phyloP scores from a whole-genome alignment of 2,888 invertebrate species.

The Chrysolina oricalcia region DNA sequence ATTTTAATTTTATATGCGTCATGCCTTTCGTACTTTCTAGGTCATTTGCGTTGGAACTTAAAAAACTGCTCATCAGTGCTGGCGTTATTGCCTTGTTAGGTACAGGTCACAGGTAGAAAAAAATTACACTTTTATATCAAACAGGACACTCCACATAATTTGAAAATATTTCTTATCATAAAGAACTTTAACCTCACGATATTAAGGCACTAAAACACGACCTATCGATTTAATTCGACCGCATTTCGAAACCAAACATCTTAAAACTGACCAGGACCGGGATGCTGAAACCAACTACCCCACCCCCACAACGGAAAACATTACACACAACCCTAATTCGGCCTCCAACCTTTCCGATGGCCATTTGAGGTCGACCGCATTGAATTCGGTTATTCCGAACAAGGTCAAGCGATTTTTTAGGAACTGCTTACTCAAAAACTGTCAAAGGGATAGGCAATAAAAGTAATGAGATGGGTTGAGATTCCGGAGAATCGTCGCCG shows the following conservation, averaged over 20 bases:
- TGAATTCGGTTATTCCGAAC: slow-evolving; percentile 54
- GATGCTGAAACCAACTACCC: slow-evolving; percentile 38
- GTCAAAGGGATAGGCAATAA: slow-evolving; percentile 57
- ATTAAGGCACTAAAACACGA: background rate
- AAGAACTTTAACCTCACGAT: background rate
- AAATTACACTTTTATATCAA: too few relatives aligned
- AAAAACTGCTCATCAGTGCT: too few relatives aligned
- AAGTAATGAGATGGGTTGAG: slow-evolving; percentile 58
- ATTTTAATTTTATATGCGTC: too few relatives aligned
- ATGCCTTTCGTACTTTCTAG: too few relatives aligned
- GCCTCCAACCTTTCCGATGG: slow-evolving; percentile 57
- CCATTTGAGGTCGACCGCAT: slow-evolving; percentile 60
- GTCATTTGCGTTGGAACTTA: too few relatives aligned
- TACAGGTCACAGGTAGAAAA: too few relatives aligned
- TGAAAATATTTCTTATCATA: background rate
- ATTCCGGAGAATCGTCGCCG: slow-evolving; percentile 51
- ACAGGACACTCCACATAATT: too few relatives aligned
- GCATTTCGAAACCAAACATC: slow-evolving; percentile 32
- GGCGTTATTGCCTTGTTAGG: too few relatives aligned
- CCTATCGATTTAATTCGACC: slow-evolving; percentile 24
- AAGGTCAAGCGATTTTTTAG: slow-evolving; percentile 62
- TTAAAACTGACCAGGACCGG: slow-evolving; percentile 43
- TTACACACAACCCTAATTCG: slow-evolving; percentile 68
- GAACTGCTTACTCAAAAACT: slow-evolving; percentile 52
- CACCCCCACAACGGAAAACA: slow-evolving; percentile 55